phyloP scores from a whole-genome alignment of 2,888 invertebrate species.

The Drosophila trichaetosa region DNA sequence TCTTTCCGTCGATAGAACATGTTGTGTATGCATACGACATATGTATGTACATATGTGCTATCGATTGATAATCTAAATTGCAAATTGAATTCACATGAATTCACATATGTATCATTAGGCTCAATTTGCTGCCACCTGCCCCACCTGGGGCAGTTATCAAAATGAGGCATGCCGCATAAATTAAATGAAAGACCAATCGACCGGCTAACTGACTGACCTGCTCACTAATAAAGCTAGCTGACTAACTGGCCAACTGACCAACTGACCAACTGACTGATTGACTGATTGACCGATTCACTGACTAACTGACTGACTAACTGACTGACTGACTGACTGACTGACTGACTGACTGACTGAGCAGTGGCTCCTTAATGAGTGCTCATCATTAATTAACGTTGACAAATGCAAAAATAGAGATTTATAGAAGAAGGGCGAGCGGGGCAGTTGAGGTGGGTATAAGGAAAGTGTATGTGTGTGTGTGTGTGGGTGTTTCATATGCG shows the following conservation, averaged over 20 bases:
- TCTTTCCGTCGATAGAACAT: conserved; percentile 11
- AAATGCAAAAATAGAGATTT: conserved; percentile 64
- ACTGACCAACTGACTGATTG: conserved; percentile 19
- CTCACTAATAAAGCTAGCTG: conserved; percentile 24
- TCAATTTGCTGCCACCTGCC: conserved; percentile 31
- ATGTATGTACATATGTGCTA: neutral
- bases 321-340: conserved; percentile 20
- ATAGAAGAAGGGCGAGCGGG: neutral
- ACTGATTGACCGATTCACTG: conserved; percentile 22
- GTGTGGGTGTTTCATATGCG: neutral
- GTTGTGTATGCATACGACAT: neutral
- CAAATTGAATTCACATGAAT: conserved; percentile 47
- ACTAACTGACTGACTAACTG: too few species aligned
- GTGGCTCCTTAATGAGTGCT: conserved; percentile 65
- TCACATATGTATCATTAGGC: conserved; percentile 37
- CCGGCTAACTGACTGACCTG: conserved; percentile 14
- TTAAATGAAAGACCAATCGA: conserved; percentile 59
- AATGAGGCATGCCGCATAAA: conserved; percentile 70
- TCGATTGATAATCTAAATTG: conserved; percentile 54
- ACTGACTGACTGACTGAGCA: conserved; percentile 38
- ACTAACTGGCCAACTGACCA: conserved; percentile 15
- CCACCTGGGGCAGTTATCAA: conserved; percentile 56
- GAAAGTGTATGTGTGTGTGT: neutral
- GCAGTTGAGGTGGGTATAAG: neutral
- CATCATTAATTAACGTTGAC: conserved; percentile 79